A percentile compares a stretch with the other conserved stretches of the same genome.
phyloP scores from a whole-genome alignment of 1,140 invertebrate species.

The Diuraphis noxia region DNA sequence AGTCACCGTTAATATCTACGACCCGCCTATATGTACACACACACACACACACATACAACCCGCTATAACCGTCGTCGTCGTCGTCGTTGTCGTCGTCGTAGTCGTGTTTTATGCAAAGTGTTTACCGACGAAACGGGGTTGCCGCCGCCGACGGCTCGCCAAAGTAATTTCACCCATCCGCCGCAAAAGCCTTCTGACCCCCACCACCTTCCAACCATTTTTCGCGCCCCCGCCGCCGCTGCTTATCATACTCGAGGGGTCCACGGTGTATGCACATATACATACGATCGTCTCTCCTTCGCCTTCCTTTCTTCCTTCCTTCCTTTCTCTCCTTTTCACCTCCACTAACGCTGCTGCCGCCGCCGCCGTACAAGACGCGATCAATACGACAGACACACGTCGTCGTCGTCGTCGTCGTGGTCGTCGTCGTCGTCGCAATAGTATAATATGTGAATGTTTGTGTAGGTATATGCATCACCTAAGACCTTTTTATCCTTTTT shows the following conservation, averaged over 20 bases:
- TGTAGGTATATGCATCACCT: not conserved
- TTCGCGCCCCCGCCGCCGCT: not conserved
- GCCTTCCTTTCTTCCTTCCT: not conserved
- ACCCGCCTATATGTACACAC: not conserved
- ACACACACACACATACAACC: not conserved
- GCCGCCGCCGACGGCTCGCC: not conserved
- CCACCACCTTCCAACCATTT: not conserved
- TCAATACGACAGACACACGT: constrained; percentile 47
- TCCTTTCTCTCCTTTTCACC: constrained; percentile 31
- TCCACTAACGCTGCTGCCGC: not conserved
- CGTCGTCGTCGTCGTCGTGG: not conserved
- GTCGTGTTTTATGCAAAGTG: constrained; percentile 54
- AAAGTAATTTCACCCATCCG: constrained; percentile 45
- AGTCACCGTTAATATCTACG: not conserved
- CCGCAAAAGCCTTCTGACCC: constrained; percentile 41
- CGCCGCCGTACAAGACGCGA: constrained; percentile 38
- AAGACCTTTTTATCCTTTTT: not conserved
- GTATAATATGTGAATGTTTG: not conserved
- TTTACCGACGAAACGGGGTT: constrained; percentile 44
- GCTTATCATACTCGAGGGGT: not conserved
- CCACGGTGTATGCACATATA: not conserved
- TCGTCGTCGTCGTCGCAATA: not conserved
- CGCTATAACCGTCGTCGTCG: constrained; percentile 7
- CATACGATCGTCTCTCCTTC: not conserved
- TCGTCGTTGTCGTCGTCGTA: not conserved